These are phyloP conservation scores for Orthonyx spaldingii DNA, from an alignment of 2,113 vertebrate species.

Conservation along the genomic window DNA sequence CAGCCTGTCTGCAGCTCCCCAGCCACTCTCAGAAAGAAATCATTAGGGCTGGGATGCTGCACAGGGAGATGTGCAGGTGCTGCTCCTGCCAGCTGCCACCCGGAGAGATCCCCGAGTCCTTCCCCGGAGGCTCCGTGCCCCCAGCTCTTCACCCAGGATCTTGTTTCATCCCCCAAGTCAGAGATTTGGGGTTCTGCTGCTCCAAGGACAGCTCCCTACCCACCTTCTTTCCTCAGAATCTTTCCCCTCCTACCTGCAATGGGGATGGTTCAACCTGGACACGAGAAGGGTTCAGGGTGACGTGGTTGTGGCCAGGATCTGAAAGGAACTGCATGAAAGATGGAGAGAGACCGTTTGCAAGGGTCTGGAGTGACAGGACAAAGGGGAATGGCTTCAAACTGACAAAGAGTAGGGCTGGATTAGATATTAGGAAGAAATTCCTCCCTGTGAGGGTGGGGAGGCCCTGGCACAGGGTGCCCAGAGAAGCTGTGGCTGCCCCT, in stretches of 20 bases:
- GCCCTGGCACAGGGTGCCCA: neutral
- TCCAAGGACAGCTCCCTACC: neutral
- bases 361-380: neutral
- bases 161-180: neutral
- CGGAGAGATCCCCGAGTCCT: neutral
- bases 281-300: neutral
- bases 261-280: neutral
- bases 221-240: neutral
- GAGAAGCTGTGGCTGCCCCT: neutral
- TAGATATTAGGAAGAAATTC: neutral
- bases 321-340: neutral
- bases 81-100: neutral
- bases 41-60: conserved; percentile 9
- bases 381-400: neutral
- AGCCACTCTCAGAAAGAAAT: conserved; percentile 50
- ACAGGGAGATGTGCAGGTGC: neutral
- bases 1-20: conserved; percentile 35
- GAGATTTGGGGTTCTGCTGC: neutral
- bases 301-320: neutral
- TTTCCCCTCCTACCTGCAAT: neutral
- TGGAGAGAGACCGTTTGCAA: neutral
- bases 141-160: neutral
- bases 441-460: fast-evolving
- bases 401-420: neutral
- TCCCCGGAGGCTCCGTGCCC: neutral